Percentiles rank a stretch among this genome's conserved stretches.
Conservation (phyloP, 2,113 vertebrate genomes). For the Calyptomena viridis region DNA sequence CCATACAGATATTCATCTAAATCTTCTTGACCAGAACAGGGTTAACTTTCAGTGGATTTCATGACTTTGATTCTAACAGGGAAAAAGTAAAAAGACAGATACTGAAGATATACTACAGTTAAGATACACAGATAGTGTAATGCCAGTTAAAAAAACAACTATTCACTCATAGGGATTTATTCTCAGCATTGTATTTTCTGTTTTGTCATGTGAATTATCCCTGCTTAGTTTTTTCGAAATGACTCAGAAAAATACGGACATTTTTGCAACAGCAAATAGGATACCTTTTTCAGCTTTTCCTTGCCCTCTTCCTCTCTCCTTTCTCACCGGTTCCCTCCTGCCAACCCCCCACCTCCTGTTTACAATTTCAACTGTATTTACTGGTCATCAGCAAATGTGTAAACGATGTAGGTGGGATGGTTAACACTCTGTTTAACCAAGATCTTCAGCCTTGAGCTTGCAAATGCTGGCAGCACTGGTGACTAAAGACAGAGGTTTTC, state of each 20-base stretch:
- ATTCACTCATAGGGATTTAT: background rate
- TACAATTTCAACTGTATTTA: background rate
- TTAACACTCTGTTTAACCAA: slow-evolving; percentile 29
- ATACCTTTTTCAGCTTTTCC: background rate
- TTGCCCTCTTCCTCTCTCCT: background rate
- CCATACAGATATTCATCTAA: background rate
- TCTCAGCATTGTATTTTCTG: background rate
- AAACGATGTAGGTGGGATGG: background rate
- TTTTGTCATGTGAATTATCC: background rate
- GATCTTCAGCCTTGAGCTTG: slow-evolving; percentile 30
- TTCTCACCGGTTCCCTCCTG: background rate
- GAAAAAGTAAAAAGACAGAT: background rate
- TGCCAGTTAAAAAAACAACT: background rate
- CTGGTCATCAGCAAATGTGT: slow-evolving; percentile 20
- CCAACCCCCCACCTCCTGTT: background rate
- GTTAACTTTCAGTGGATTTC: background rate
- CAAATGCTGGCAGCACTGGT: slow-evolving; percentile 40
- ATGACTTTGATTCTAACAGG: background rate
- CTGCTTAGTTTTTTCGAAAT: background rate
- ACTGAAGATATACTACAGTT: background rate
- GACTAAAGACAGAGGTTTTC: slow-evolving; percentile 60
- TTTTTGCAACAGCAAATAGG: background rate
- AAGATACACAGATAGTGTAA: background rate
- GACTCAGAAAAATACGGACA: background rate
- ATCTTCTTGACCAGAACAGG: background rate